Evolutionary conservation across 1,140 invertebrate genomes (phyloP), one percentile per base, ranked within the genome.

Genomic region (Aphidius gifuensis): DNA sequence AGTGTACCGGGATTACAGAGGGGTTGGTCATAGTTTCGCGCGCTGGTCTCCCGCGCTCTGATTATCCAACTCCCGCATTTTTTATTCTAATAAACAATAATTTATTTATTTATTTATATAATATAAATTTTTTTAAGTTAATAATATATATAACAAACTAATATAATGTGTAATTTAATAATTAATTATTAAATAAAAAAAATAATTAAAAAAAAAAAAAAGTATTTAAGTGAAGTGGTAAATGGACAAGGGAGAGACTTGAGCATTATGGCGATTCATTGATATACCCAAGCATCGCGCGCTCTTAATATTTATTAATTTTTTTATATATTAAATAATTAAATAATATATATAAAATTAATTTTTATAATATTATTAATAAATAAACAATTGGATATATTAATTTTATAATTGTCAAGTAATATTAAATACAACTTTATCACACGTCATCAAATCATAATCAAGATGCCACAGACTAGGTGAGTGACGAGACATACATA

Each of bases 21-120:
- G 75, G 75, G 77, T 80, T 77, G 78, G 74, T 78, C 73, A 64
- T 69, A 62, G 68, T 78, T 79, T 80, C 75, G 78, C 79, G 78
- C 79, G 77, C 75, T 73, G 65, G 64, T 70, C 72, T 80, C 79
- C 78, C 78, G 78, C 78, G 77, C 76, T 74, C 67, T 58, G 61
- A 59, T 47, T 47, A 67, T 60, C 58, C 64, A 68, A 68, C 64
- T 68, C 67, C 61, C 58, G 61, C 61, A 68, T 73, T 75, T 73
- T 72, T 60, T 38, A 40, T 46, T 53, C 42, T 63, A 58, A 8
- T n/a, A 46, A 7, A 6, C 32, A 61, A 64, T 58, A 65, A 68
- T 64, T 66, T 51, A 23, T 16, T 32, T 57, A 57, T 62, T 38
- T 42, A 58, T 57, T 56, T 42, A 40, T 43, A 45, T 43, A 48